These are phyloP conservation scores for Polylopha cassiicola DNA, from an alignment of 2,888 invertebrate genomes.

Conservation along the genomic window DNA sequence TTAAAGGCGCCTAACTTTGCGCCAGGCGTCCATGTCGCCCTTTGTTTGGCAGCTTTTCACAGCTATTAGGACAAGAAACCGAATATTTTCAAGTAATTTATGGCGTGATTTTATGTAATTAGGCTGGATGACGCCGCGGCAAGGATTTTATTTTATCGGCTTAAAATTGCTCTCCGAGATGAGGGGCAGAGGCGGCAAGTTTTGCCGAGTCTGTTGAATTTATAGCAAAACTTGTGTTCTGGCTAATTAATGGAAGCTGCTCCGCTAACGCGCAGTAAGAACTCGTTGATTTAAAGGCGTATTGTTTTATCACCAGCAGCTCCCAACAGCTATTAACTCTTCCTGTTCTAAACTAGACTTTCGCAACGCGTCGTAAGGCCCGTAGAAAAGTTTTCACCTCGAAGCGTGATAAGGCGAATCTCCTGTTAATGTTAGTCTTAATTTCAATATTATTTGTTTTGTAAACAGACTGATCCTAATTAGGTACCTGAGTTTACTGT, in stretches of 20 bases:
- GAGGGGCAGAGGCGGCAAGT: conserved; percentile 63
- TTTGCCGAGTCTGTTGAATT: conserved; percentile 62
- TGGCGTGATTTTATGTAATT: conserved; percentile 66
- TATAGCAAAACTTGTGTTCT: conserved; percentile 74
- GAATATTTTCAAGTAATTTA: conserved; percentile 64
- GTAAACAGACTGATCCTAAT: conserved; percentile 2
- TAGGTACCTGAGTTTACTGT: conserved; percentile 21
- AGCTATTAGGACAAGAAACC: conserved; percentile 47
- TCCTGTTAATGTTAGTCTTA: background rate
- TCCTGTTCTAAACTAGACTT: conserved; percentile 5
- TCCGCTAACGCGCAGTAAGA: conserved; percentile 50
- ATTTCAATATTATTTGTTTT: conserved; percentile 1
- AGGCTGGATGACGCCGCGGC: conserved; percentile 55
- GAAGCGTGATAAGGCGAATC: too few species aligned
- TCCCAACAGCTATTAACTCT: conserved; percentile 18
- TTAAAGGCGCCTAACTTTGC: conserved; percentile 56
- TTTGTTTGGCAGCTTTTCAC: conserved; percentile 59
- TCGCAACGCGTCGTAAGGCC: conserved; percentile 8
- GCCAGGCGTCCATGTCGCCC: conserved; percentile 48
- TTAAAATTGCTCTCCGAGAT: conserved; percentile 65
- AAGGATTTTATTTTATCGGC: conserved; percentile 73
- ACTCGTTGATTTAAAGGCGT: conserved; percentile 58
- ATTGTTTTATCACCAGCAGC: conserved; percentile 52
- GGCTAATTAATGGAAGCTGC: conserved; percentile 72
- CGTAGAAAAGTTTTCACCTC: too few species aligned